phyloP scores from a whole-genome alignment of 2,888 invertebrate species.

The Geotrupes spiniger region DNA sequence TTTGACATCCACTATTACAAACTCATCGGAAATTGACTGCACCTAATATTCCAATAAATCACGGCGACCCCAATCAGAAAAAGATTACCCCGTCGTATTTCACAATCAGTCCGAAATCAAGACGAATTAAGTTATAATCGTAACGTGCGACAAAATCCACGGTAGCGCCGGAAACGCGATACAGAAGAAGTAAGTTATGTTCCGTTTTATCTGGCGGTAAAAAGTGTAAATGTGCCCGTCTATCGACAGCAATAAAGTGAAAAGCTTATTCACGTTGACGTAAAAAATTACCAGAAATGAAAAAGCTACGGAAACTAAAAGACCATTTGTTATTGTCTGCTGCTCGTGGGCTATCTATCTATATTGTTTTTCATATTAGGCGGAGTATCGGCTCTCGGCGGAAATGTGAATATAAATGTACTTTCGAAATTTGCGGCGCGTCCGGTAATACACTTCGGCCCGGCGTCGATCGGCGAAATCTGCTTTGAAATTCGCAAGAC shows the following conservation, averaged over 20 bases:
- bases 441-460: too few species aligned
- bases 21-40: conserved; percentile 23
- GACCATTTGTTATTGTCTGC: background rate
- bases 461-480: too few species aligned
- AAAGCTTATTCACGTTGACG: conserved; percentile 14
- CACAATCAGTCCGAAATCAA: too few species aligned
- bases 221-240: conserved; percentile 1
- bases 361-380: conserved; percentile 4
- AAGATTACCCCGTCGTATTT: background rate
- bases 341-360: background rate
- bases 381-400: too few species aligned
- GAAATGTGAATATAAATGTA: too few species aligned
- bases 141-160: too few species aligned
- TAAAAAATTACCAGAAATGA: conserved; percentile 14
- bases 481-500: too few species aligned
- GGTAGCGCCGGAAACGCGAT: too few species aligned
- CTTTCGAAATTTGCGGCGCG: too few species aligned
- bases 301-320: conserved; percentile 13
- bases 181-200: background rate
- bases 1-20: conserved; percentile 23
- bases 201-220: background rate
- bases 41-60: conserved; percentile 19
- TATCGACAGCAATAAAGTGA: conserved; percentile 16
- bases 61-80: conserved; percentile 10
- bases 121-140: too few species aligned